Evolutionary conservation across 2,113 vertebrate genomes (phyloP).

Genomic region (human): GRCh38 chr5:128816501-128817000

Average conservation of each 20-base stretch:
- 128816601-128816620: not conserved
- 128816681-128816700: not conserved
- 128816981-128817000: not conserved
- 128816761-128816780: not conserved
- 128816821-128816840: not conserved
- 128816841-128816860: not conserved
- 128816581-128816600: not conserved
- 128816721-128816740: not conserved
- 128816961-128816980: not conserved
- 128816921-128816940: not conserved
- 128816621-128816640: not conserved
- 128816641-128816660: not conserved
- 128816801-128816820: not conserved
- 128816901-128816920: not conserved
- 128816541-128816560: not conserved
- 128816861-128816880: not conserved
- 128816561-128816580: not conserved
- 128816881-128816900: not conserved
- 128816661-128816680: slow-evolving; percentile 4
- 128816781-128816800: not conserved
- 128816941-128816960: not conserved
- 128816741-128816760: not conserved
- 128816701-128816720: not conserved
- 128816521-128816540: not conserved
- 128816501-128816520: not conserved